Percentiles rank a stretch among this genome's conserved stretches.
Conservation (phyloP, 2,888 invertebrate genomes). For the Kryphioiulus occultus region DNA sequence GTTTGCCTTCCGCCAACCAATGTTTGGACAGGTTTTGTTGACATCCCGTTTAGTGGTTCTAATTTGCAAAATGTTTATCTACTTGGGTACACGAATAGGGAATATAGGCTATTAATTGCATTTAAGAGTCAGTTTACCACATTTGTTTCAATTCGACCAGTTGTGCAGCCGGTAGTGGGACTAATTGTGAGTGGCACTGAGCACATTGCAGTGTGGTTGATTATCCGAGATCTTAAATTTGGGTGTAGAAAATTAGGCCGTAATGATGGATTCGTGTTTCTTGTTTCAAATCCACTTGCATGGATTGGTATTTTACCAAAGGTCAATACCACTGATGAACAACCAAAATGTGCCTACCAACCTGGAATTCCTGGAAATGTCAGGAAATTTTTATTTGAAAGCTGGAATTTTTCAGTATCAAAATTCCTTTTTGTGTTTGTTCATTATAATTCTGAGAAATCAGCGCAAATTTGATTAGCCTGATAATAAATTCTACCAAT, state of each 20-base stretch:
- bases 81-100: background rate
- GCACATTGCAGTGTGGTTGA: background rate
- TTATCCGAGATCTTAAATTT: background rate
- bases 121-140: background rate
- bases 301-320: no score
- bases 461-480: no score
- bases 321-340: no score
- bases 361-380: no score
- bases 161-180: background rate
- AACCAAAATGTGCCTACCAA: no score
- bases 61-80: slow-evolving; percentile 13
- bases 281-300: background rate
- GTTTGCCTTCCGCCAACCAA: background rate
- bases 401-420: no score
- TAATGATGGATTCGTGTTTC: background rate
- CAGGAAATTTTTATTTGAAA: no score
- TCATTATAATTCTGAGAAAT: no score
- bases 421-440: no score
- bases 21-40: slow-evolving; percentile 31
- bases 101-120: background rate
- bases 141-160: no score
- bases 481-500: no score
- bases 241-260: background rate
- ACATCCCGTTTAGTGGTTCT: slow-evolving; percentile 1
- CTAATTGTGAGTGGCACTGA: slow-evolving; percentile 13